Base-by-base conservation (phyloP, 2,113 vertebrate genomes). In the Upupa epops region DNA sequence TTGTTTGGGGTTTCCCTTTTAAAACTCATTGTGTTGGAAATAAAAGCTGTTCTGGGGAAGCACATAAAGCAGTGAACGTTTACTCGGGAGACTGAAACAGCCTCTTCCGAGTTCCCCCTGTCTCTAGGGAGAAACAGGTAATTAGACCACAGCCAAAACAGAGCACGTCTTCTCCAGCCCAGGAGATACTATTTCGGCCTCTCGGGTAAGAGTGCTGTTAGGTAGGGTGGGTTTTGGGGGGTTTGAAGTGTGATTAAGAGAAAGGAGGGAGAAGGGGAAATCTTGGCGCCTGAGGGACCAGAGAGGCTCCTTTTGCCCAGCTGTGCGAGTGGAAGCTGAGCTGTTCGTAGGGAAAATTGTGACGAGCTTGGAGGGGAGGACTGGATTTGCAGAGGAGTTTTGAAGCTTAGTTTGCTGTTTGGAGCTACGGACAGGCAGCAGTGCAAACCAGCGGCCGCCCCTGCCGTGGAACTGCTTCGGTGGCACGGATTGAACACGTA, bases 121-220 rank as follows among this genome's bases (percentile, higher is more conserved):
- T 77, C 97, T 95, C 97, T 80, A 72, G 87, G 95, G 96, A 45
- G 25, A 91, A 80, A 84, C 84, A 86, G 70, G 83, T 86, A 97
- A 97, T 98, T 96, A 97, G 96, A 96, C 95, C 94, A 76, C 96
- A 97, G 94, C 92, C 96, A 96, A 97, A 97, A 92, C 94, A 96
- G 91, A 96, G 92, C 96, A 86, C 48, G 8, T 92, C 45, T 84
- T 46, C 73, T 84, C 74, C 93, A 76, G 40, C 96, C 92, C 95
- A 65, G 92, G 96, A 96, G 97, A 93, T 88, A 92, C 85, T 94
- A 21, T 95, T 95, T 94, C 96, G 95, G 83, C 93, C 96, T 96
- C 96, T 92, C 5, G 85, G 90, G 97, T 89, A 91, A 92, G 93
- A 80, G 68, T 60, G 82, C 84, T 94, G 69, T 97, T 96, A 97